Evolutionary conservation across 2,113 vertebrate species (phyloP), one percentile per base, ranked within the genome.

Genomic region (Sebastes schlegelii): DNA sequence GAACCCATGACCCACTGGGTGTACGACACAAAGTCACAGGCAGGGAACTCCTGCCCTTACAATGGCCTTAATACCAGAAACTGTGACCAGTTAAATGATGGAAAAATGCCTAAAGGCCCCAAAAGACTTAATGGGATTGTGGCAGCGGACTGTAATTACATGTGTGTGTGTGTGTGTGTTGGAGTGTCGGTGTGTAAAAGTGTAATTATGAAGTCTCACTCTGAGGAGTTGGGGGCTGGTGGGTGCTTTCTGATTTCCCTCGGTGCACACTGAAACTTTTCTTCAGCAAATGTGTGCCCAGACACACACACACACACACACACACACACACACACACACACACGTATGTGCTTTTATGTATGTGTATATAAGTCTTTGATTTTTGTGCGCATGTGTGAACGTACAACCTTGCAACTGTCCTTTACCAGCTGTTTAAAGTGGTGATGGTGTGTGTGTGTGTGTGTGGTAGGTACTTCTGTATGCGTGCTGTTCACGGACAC

Each of bases 211-310:
- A 90, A 88, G 82, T 88, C 85, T 87, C 69, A 87, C 89, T 88
- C 91, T 71, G 17, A 87, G 88, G 90, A 82, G 77, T 75, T 88
- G 66, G 74, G 34, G 80, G 82, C 88, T 91, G 54, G 79, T 42
- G 89, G 92, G 88, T 80, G 79, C 66, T 87, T 90, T 92, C 86
- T 94, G 89, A 94, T 94, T 94, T 94, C 93, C 93, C 93, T 34
- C 23, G 93, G 88, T 89, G 83, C 77, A 6, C 75, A 74, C 71
- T 58, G 82, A 74, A 89, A 92, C 86, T 88, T 91, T 92, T 87
- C 62, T 64, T 70, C 51, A 77, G 75, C 26, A 16, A 49, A 40
- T 49, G 19, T 45, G 54, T n/a, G 40, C 63, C 45, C 45, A 40
- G 4, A 69, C 64, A 76, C 70, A 67, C 13, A 63, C 54, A 58